phyloP scores from a whole-genome alignment of 2,888 invertebrate species.

The Epistrophe grossulariae region DNA sequence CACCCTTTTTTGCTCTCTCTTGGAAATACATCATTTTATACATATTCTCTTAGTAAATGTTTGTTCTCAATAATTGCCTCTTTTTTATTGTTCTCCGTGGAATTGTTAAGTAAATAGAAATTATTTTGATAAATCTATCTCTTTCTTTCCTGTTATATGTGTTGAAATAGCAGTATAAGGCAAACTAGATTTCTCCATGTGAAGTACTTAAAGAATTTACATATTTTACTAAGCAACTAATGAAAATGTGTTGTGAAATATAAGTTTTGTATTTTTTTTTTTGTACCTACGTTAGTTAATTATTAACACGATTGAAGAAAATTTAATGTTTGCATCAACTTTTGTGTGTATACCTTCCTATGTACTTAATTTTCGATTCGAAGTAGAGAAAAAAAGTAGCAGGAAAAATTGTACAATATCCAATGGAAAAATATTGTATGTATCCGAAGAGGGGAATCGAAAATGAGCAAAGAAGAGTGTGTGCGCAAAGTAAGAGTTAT shows the following conservation, averaged over 20 bases:
- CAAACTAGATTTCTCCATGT: slow-evolving; percentile 71
- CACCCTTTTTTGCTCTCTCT: slow-evolving; percentile 63
- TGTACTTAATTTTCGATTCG: background rate
- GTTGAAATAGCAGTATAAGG: slow-evolving; percentile 58
- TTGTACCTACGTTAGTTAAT: background rate
- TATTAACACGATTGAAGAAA: background rate
- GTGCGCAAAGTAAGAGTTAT: background rate
- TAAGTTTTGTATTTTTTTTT: background rate
- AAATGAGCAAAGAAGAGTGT: slow-evolving; percentile 8
- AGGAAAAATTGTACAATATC: slow-evolving; percentile 10
- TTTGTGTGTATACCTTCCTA: too few relatives aligned
- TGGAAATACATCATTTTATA: slow-evolving; percentile 5
- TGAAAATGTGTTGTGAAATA: background rate
- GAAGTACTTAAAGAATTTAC: slow-evolving; percentile 33
- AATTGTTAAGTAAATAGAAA: slow-evolving; percentile 54
- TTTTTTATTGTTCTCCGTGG: slow-evolving; percentile 29
- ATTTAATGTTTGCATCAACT: background rate
- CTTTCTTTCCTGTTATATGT: background rate
- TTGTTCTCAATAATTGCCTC: background rate
- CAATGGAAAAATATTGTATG: slow-evolving; percentile 36
- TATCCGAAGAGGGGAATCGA: slow-evolving; percentile 25
- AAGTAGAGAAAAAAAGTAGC: background rate
- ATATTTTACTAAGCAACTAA: background rate
- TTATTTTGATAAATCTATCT: slow-evolving; percentile 53
- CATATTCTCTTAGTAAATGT: slow-evolving; percentile 23